Base-by-base conservation (phyloP, 1,140 invertebrate genomes). In the Caenorhabditis latens region DNA sequence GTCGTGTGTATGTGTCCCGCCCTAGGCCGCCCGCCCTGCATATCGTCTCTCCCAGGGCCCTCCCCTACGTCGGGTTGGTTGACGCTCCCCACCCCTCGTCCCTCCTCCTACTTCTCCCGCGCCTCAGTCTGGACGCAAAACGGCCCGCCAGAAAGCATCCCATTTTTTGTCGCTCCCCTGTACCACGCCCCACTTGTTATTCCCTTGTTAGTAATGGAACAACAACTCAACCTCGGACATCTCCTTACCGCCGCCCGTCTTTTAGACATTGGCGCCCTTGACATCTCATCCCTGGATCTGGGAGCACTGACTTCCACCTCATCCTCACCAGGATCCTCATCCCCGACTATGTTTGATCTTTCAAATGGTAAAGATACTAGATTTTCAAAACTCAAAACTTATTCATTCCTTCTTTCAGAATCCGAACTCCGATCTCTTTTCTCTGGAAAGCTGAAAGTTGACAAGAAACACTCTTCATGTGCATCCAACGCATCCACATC, bases 11-110 rank as follows among this genome's bases (percentile, higher is more conserved):
- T 71, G 65, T 71, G 42, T 46, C 65, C 65, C 42, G 42, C 58
- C 46, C 65, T 43, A 71, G 46, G 46, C 48, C 63, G 58, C 84
- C 58, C 55, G 57, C 84, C 50, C 67, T 85, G 53, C 84, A 85
- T 58, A 55, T 85, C 32, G 84, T 75, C 63, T 85, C 84, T 75
- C 63, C 65, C 63, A 67, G 84, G 71, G 71, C 71, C 71, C 71
- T 79, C 71, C 71, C 71, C 71, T 79, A 79, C 71, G 71, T 79
- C 71, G 71, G 71, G 71, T 79, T 79, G 71, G 71, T 79, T 79
- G 71, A 79, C 71, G 71, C 71, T 79, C 71, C 65, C 71, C 71
- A 79, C 71, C 71, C 71, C 71, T 53, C 71, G 71, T 79, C 46
- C 71, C 71, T 79, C 71, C 71, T 79, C 71, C 71, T 75, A 75